Evolutionary conservation across 2,797 vertebrate genomes (phyloP).

Genomic region (Dicrostonyx torquatus): DNA sequence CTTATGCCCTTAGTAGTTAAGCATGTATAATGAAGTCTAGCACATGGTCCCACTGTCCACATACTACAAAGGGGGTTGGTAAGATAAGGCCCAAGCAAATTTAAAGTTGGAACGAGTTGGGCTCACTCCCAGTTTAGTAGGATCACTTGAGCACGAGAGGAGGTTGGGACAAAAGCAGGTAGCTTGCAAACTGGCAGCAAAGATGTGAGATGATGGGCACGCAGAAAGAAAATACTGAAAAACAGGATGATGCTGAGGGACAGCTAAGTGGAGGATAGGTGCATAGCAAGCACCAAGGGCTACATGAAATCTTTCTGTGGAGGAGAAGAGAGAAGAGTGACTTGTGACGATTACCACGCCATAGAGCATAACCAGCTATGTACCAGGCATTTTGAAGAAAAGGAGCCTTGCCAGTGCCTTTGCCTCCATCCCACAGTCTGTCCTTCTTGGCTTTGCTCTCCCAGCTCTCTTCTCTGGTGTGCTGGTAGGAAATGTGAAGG

Average conservation of each 20-base stretch:
- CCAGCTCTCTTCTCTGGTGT: neutral
- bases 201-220: neutral
- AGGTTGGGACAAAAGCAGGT: neutral
- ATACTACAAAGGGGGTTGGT: neutral
- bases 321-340: neutral
- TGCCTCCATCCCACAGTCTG: neutral
- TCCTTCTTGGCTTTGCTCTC: neutral
- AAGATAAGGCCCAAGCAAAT: neutral
- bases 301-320: neutral
- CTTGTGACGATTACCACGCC: neutral
- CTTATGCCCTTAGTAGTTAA: neutral
- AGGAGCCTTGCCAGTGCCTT: neutral
- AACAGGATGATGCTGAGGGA: neutral
- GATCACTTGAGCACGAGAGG: too few relatives aligned
- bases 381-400: neutral
- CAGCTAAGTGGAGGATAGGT: neutral
- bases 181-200: neutral
- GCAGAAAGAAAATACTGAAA: neutral
- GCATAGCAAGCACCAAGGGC: neutral
- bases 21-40: neutral
- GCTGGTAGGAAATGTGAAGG: neutral
- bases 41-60: neutral
- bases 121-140: neutral
- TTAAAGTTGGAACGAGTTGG: neutral
- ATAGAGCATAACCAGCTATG: neutral